Base-by-base conservation (phyloP, 1,140 invertebrate genomes). In the Macrotrachela quadricornifera region DNA sequence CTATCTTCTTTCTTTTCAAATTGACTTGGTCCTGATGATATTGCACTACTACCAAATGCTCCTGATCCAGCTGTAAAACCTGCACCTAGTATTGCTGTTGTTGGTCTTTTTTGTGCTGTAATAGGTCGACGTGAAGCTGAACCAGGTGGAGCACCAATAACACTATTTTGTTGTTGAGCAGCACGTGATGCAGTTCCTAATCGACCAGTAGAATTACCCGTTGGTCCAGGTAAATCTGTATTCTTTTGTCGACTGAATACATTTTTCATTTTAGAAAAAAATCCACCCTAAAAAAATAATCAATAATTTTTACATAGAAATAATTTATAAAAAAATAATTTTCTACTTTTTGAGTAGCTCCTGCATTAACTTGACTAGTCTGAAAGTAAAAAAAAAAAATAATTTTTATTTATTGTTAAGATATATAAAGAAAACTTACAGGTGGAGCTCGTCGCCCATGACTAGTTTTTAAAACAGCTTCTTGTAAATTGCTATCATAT, bases 31-130 rank as follows among this genome's bases (percentile, higher is more conserved):
- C 87, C 83, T 69, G 85, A 85, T 13, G 73, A 61, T 57, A 72
- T 74, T 60, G 75, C 75, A 63, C 46, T 45, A 45, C 55, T 45
- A 18, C 57, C 50, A 44, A 36, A 11, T 17, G 49, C 44, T 30
- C 21, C 21, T 4, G 21, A 69, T 55, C 76, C 77, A 17, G 83
- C 83, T 4, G 83, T 88, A 65, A 87, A 95, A 4, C 91, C 90
- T 42, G 85, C 90, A 12, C 84, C 88, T 52, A 83, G 73, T 15
- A 94, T 83, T 17, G 88, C 88, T 11, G 91, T 95, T 75, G 92
- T 86, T 12, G 90, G 90, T 54, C 90, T 73, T 8, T 30, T 30
- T 30, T 30, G 21, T 30, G 21, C 21, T 30, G 21, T 30, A 30
- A 8, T 30, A 2, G 21, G 21, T 4, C 21, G 21, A 30, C 21